Base-by-base conservation (phyloP, 1,140 invertebrate genomes). In the Ericerus pela region DNA sequence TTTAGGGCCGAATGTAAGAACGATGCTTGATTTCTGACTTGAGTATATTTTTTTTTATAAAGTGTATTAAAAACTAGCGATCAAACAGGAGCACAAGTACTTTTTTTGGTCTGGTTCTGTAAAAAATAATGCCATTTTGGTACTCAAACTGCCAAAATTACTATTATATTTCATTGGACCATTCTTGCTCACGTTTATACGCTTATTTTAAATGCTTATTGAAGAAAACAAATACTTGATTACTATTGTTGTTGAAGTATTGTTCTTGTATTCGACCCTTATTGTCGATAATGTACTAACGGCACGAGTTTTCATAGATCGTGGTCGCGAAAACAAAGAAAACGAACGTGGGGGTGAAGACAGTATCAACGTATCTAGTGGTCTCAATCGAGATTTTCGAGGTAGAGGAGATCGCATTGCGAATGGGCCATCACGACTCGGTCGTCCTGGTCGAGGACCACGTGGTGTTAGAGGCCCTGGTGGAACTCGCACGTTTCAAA, bases 241-340 rank as follows among this genome's bases (percentile, higher is more conserved):
- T 51, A 14, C 6, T 51, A n/a, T 56, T 56, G 30, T 20, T 53
- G 8, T 37, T 28, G 26, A 18, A 24, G 29, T 29, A 2, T 22
- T n/a, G n/a, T n/a, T n/a, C n/a, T n/a, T n/a, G n/a, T n/a, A n/a
- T n/a, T n/a, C n/a, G n/a, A n/a, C n/a, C n/a, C n/a, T n/a, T n/a
- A n/a, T n/a, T n/a, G n/a, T n/a, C n/a, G n/a, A n/a, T n/a, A n/a
- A n/a, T n/a, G n/a, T n/a, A n/a, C n/a, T n/a, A n/a, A n/a, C n/a
- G n/a, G n/a, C n/a, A n/a, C n/a, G n/a, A n/a, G n/a, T 31, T 2
- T 41, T 43, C 51, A 31, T 18, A 59, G 58, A 54, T 54, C 73
- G 74, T 72, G 73, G 73, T 58, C 67, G 74, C 51, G 76, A 78
- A 62, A 77, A 76, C 59, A 78, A 78, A 62, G 77, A 80, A 59